Base-by-base conservation (phyloP, 2,888 invertebrate genomes). In the Hydrotaea diabolus region DNA sequence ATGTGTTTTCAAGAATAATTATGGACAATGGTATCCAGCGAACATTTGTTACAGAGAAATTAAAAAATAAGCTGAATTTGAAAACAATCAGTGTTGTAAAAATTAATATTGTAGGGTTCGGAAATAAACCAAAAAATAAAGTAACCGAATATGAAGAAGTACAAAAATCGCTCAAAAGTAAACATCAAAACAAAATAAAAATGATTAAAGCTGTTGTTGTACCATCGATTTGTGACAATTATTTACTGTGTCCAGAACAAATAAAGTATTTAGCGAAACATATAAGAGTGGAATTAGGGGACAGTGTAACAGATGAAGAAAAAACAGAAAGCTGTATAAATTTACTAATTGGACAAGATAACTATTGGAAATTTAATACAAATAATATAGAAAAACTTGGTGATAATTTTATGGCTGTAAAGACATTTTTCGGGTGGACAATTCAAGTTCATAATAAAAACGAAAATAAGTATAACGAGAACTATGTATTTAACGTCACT, bases 361-460 rank as follows among this genome's bases (percentile, higher is more conserved):
- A 82, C 69, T 86, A 85, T 46, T 86, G 83, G 80, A 57, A 75
- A 64, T 82, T 83, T 64, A 76, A 80, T 46, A 74, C 77, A 17
- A 66, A 36, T 43, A 57, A 62, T 57, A 71, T 26, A 39, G 66
- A 82, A 21, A 46, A 53, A 64, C 73, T 82, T 23, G 36, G 36
- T 57, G 77, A 85, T 39, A 73, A 59, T 49, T 74, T 77, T 49
- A 49, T 82, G 43, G 85, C 85, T 5, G 82, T 85, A 17, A 84
- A 84, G 57, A 84, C 73, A 62, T 79, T 85, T 72, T 81, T 85
- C 26, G 81, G n/a, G n/a, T n/a, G n/a, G n/a, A n/a, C n/a, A n/a
- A n/a, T n/a, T n/a, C n/a, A n/a, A n/a, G n/a, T n/a, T n/a, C n/a
- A n/a, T n/a, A n/a, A n/a, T n/a, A n/a, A n/a, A n/a, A n/a, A n/a